These are phyloP conservation scores for Helostoma temminkii DNA, from an alignment of 2,797 vertebrate species.

Conservation along the genomic window DNA sequence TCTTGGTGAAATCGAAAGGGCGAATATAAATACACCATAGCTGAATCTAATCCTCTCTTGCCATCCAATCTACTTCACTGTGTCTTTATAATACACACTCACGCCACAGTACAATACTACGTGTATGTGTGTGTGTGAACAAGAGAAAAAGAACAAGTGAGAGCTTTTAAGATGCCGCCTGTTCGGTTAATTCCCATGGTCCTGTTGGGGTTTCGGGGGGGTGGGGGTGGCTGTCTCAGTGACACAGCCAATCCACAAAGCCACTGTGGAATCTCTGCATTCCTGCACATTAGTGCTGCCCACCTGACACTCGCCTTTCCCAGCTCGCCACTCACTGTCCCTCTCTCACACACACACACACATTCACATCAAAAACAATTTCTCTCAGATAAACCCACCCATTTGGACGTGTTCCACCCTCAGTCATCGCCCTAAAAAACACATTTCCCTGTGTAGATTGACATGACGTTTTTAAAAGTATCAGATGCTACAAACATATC, in stretches of 20 bases:
- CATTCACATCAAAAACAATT: slow-evolving; percentile 40
- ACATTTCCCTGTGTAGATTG: slow-evolving; percentile 24
- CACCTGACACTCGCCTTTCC: slow-evolving; percentile 79
- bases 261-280: slow-evolving; percentile 85
- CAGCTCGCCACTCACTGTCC: slow-evolving; percentile 67
- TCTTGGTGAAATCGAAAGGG: slow-evolving; percentile 37
- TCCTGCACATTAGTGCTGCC: slow-evolving; percentile 87
- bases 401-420: slow-evolving; percentile 42
- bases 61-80: slow-evolving; percentile 44
- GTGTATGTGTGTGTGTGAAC: slow-evolving; percentile 36
- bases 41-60: slow-evolving; percentile 57
- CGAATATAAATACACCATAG: slow-evolving; percentile 65
- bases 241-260: slow-evolving; percentile 81
- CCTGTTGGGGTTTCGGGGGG: slow-evolving; percentile 55
- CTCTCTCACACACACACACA: slow-evolving; percentile 31
- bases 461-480: slow-evolving; percentile 35
- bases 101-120: slow-evolving; percentile 35
- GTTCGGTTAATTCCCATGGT: slow-evolving; percentile 79
- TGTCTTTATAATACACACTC: slow-evolving; percentile 43
- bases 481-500: slow-evolving; percentile 29
- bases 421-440: slow-evolving; percentile 48
- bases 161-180: slow-evolving; percentile 76
- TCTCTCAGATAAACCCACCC: slow-evolving; percentile 54
- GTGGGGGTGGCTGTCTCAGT: slow-evolving; percentile 66
- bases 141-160: slow-evolving; percentile 45